Conservation (phyloP, 2,888 invertebrate genomes). For the Phasia obesa region DNA sequence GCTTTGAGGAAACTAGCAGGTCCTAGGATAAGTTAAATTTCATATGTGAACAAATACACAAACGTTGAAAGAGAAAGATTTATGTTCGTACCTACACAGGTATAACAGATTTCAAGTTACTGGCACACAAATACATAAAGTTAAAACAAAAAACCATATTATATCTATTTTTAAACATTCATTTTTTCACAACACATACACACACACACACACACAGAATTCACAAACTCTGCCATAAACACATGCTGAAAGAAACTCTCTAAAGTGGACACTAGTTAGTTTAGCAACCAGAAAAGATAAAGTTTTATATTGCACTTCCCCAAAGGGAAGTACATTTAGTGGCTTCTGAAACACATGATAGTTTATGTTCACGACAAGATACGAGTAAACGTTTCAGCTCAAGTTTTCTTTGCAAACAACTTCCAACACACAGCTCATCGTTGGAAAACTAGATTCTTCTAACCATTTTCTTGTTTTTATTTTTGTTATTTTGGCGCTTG, state of each 20-base stretch:
- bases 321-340: constrained; percentile 61
- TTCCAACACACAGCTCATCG: too few species aligned
- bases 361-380: too few species aligned
- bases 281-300: neutral
- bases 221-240: too few species aligned
- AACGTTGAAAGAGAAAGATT: neutral
- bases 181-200: neutral
- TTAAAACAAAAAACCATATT: too few species aligned
- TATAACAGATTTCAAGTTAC: neutral
- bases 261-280: constrained; percentile 44
- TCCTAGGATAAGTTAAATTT: constrained; percentile 12
- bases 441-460: too few species aligned
- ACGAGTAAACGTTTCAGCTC: too few species aligned
- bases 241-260: neutral
- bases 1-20: constrained; percentile 26
- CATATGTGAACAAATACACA: neutral
- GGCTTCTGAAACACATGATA: constrained; percentile 23
- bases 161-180: neutral
- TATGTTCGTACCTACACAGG: too few species aligned
- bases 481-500: neutral
- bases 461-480: too few species aligned
- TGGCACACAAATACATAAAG: neutral
- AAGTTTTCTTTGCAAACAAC: too few species aligned
- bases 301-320: constrained; percentile 46
- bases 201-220: neutral